Base-by-base conservation (phyloP, 1,140 invertebrate species). In the Coenobita brevimanus region DNA sequence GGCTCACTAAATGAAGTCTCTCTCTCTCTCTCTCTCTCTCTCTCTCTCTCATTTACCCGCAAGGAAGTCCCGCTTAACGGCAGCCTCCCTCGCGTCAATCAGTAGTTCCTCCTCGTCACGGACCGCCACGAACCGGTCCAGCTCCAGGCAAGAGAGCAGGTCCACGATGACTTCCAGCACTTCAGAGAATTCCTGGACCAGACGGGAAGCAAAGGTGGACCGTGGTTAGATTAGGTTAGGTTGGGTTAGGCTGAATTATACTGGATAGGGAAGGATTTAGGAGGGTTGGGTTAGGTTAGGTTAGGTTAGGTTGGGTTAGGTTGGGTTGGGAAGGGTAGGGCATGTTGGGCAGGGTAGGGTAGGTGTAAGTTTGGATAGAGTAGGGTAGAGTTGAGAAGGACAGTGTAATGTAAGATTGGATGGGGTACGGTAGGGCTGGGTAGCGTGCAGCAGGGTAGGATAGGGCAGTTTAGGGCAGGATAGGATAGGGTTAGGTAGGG, bases 101-200 rank as follows among this genome's bases (percentile, higher is more conserved):
- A 88, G 54, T 57, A 88, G 50, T 38, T 88, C 54, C 21, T 64
- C 57, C 57, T 88, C 86, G 46, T 62, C 50, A n/a, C 2, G 21
- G 0, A 71, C 85, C 8, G 85, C 33, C 2, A 80, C 17, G 46
- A 87, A 87, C 27, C 85, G 46, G 24, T 87, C 75, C 36, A 87
- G 67, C 6, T 87, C 46, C 17, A 87, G 21, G 21, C 85, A 87
- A 0, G 85, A 81, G 27, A 81, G 43, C 24, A 87, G 43, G 30
- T 27, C 79, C 46, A 80, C 62, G 6, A 75, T 76, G 15, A 87
- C 30, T 4, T 80, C 76, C 43, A 87, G 46, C 15, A 80, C 27
- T 15, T 80, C 60, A 0, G 85, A 71, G 64, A 87, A 80, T 24
- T 81, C 85, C 85, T 87, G 60, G 3, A 27, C n/a, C n/a, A n/a